Evolutionary conservation across 2,888 invertebrate genomes (phyloP), one percentile per base, ranked within the genome.

Genomic region (Ditylenchus weischeri): DNA sequence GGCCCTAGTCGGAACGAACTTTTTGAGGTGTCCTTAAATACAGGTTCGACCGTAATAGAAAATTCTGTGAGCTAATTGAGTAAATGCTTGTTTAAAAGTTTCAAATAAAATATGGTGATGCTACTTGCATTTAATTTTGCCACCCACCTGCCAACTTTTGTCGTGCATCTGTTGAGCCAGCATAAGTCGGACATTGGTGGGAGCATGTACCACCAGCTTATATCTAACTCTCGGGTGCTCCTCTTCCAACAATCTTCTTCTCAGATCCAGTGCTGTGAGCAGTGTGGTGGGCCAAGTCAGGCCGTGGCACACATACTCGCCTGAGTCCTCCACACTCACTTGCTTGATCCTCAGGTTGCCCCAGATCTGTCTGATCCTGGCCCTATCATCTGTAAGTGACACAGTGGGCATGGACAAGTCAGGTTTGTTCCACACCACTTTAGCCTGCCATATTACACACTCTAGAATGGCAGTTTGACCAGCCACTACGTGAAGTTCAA

Each of bases 401-500:
- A 78, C 70, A 13, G 65, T 62, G 0, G 74, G 75, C 49, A 76
- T 72, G 5, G 74, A 66, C 57, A 75, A 73, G 43, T 77, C 75
- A 21, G 72, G 71, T 62, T 68, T 69, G 38, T 69, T 64, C 71
- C 71, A 71, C 35, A 68, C 75, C 75, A 59, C 59, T 62, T 76
- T 76, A n/a, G 78, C 76, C 64, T 76, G 72, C 57, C 74, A 70
- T 57, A 79, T 74, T 11, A 80, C 79, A 63, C 80, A 80, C 62
- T 80, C 80, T 10, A 80, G 62, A 11, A 80, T 62, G 2, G 78
- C 71, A 36, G 75, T 74, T 51, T 78, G 73, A 18, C 79, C 78
- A 36, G 64, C 72, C 13, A 73, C 74, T 2, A 76, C 79, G 5
- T 76, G 78, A 51, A 75, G 72, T 10, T 76, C 67, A 10, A 75